Percentiles rank a stretch among this genome's conserved stretches.
These are phyloP conservation scores for Ginglymostoma cirratum DNA, from an alignment of 2,113 vertebrate genomes.

Conservation along the genomic window DNA sequence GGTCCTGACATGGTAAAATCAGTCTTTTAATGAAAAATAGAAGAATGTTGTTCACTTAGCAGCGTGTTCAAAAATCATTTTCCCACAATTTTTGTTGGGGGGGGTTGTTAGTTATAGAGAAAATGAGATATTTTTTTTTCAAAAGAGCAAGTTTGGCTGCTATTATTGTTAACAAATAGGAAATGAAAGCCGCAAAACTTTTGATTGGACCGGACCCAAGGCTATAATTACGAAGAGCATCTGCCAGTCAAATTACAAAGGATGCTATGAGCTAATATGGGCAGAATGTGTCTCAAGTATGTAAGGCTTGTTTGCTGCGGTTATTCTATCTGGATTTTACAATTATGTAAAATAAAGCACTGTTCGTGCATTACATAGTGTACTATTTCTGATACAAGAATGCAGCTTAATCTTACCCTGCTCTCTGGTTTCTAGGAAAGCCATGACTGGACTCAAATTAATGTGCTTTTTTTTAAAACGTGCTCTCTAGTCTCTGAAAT, in stretches of 20 bases:
- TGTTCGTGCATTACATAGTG: background rate
- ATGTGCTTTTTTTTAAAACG: background rate
- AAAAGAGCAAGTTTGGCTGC: background rate
- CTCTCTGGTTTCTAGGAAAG: background rate
- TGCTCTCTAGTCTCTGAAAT: background rate
- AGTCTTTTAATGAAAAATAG: background rate
- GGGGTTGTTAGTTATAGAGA: background rate
- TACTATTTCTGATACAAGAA: conserved; percentile 1
- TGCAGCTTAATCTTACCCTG: background rate
- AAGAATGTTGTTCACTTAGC: background rate
- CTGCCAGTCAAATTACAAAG: conserved; percentile 25
- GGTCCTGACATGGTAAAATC: background rate
- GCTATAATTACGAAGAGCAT: conserved; percentile 24
- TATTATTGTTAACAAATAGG: conserved; percentile 14
- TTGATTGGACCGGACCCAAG: background rate
- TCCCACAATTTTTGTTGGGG: background rate
- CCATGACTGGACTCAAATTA: background rate
- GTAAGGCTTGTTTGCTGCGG: background rate
- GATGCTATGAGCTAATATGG: conserved; percentile 23
- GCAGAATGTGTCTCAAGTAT: conserved; percentile 5
- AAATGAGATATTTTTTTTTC: background rate
- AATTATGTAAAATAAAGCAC: background rate
- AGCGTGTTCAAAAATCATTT: background rate
- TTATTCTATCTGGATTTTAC: conserved; percentile 20
- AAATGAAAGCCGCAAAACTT: background rate